Conservation (phyloP, 2,888 invertebrate species). For the Mechanitis mazaeus region DNA sequence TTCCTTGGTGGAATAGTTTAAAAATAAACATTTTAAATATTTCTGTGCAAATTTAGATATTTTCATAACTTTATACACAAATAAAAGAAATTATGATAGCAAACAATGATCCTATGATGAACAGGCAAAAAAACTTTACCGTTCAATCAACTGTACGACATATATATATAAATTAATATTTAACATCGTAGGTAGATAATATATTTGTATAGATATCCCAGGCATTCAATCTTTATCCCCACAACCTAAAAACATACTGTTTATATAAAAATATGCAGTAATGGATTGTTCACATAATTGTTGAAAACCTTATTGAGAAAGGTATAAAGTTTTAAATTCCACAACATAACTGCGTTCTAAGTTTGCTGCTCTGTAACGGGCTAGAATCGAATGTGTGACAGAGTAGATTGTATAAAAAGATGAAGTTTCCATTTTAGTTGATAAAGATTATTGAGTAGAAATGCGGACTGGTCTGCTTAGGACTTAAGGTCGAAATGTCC, state of each 20-base stretch:
- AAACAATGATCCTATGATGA: too few species aligned
- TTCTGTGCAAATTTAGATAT: too few species aligned
- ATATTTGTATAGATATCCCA: not conserved
- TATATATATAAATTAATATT: too few species aligned
- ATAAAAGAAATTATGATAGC: too few species aligned
- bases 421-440: conserved; percentile 52
- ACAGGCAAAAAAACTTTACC: too few species aligned
- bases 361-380: conserved; percentile 45
- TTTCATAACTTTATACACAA: too few species aligned
- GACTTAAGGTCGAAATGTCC: conserved; percentile 26
- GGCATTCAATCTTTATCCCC: conserved; percentile 7
- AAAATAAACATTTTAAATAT: too few species aligned
- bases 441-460: conserved; percentile 56
- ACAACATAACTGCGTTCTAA: not conserved
- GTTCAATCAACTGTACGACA: too few species aligned
- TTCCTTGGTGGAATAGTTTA: too few species aligned
- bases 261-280: conserved; percentile 10
- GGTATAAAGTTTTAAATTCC: conserved; percentile 11
- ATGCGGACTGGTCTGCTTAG: conserved; percentile 33
- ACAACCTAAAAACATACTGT: conserved; percentile 24
- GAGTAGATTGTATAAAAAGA: conserved; percentile 49
- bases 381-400: conserved; percentile 53
- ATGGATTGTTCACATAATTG: conserved; percentile 9
- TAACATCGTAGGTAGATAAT: not conserved
- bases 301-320: conserved; percentile 2